Evolutionary conservation across 2,888 invertebrate genomes (phyloP), one percentile per base, ranked within the genome.

Genomic region (Pantelozetes paolii): DNA sequence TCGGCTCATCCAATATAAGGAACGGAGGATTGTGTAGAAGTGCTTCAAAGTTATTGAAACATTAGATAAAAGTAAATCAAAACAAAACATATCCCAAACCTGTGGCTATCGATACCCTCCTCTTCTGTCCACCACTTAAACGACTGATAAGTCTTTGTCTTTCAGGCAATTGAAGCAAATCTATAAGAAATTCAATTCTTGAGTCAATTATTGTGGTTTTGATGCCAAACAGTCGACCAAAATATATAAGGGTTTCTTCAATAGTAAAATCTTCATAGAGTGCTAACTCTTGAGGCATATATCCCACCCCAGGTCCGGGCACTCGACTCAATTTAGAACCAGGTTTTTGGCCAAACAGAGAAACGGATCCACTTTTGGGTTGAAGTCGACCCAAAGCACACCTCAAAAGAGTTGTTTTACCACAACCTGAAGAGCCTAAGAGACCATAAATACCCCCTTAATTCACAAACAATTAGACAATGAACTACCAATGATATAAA

Each of bases 171-270:
- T 94, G 92, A 67, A 96, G 86, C 83, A 96, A 94, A 82, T 92
- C 91, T 40, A 94, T 84, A 23, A 95, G 85, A 83, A 95, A 94
- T 79, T 89, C 87, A 78, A 92, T 87, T 79, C 94, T 86, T 78
- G 90, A 90, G 72, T 86, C 84, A 78, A 95, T 92, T 83, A 92
- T 90, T 32, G 86, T 82, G 40, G 90, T 89, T 81, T 88, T 86
- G 94, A 96, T 94, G 78, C 93, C 92, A 83, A 94, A 94, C 80
- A 96, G 92, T 89, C 94, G 91, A 59, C 95, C 95, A 83, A 95
- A 96, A 83, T 94, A 95, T 88, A 91, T 89, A 90, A 96, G 90
- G 0, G 94, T 95, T 83, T 96, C 95, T 78, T 89, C 89, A 80
- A 96, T 94, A 42, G 93, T 90, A 84, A 96, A 94, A 50, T 81